Conservation (phyloP, 2,113 vertebrate genomes). For the Indicator indicator region DNA sequence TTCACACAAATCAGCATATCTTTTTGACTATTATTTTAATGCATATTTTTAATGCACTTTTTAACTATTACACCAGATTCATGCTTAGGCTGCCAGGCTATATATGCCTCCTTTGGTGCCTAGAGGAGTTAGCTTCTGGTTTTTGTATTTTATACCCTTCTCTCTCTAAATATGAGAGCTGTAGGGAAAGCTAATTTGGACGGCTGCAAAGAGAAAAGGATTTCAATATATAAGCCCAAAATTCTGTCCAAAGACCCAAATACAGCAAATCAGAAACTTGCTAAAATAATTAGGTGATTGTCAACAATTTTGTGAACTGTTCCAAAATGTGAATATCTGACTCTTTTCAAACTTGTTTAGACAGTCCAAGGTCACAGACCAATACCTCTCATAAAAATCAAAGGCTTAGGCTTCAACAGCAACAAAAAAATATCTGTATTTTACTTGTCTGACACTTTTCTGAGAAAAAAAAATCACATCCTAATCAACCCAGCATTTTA, state of each 20-base stretch:
- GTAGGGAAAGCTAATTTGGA: not conserved
- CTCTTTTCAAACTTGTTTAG: not conserved
- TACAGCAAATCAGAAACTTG: not conserved
- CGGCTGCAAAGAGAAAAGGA: not conserved
- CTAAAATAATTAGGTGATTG: not conserved
- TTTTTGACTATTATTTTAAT: not conserved
- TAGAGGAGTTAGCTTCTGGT: not conserved
- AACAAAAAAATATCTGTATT: not conserved
- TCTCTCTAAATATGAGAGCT: not conserved
- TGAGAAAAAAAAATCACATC: not conserved
- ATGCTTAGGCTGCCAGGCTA: not conserved
- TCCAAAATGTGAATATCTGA: conserved; percentile 29
- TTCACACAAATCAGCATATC: not conserved
- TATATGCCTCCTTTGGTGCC: not conserved
- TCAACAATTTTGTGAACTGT: conserved; percentile 16
- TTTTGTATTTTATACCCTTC: not conserved
- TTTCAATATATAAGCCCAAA: not conserved
- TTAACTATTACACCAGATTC: not conserved
- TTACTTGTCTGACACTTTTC: not conserved
- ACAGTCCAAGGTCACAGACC: not conserved
- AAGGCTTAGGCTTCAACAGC: not conserved
- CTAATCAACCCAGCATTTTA: not conserved
- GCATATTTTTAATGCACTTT: not conserved
- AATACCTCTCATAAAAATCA: not conserved
- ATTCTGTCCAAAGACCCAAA: not conserved